Percentiles rank a stretch among this genome's conserved stretches.
These are phyloP conservation scores for Axis porcinus DNA, from an alignment of 2,113 vertebrate genomes.

Conservation along the genomic window DNA sequence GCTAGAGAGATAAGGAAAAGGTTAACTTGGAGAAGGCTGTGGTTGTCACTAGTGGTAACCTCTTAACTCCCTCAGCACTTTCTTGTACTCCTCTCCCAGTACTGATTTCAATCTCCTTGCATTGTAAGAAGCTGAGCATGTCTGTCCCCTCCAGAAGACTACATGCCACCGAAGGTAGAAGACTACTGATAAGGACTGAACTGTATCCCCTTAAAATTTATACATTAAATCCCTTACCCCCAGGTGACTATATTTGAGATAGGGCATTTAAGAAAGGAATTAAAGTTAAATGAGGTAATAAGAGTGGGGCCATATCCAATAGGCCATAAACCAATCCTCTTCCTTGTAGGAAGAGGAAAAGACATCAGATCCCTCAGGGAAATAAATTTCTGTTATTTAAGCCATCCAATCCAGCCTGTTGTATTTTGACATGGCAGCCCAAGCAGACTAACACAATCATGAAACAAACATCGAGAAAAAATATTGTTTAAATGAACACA, in stretches of 20 bases:
- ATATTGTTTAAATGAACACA: background rate
- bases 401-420: background rate
- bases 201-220: background rate
- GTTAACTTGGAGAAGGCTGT: background rate
- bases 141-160: background rate
- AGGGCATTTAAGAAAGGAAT: background rate
- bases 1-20: background rate
- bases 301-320: background rate
- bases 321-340: background rate
- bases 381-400: background rate
- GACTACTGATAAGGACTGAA: background rate
- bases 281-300: background rate
- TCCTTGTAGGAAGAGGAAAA: background rate
- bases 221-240: background rate
- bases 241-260: background rate
- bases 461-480: background rate
- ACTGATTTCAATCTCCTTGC: background rate
- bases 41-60: background rate
- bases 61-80: background rate
- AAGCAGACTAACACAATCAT: background rate
- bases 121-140: background rate
- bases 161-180: background rate
- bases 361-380: background rate
- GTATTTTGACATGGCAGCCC: background rate
- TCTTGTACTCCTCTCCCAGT: rapidly evolving